Conservation (phyloP, 1,140 invertebrate genomes). For the Campoletis sonorensis region DNA sequence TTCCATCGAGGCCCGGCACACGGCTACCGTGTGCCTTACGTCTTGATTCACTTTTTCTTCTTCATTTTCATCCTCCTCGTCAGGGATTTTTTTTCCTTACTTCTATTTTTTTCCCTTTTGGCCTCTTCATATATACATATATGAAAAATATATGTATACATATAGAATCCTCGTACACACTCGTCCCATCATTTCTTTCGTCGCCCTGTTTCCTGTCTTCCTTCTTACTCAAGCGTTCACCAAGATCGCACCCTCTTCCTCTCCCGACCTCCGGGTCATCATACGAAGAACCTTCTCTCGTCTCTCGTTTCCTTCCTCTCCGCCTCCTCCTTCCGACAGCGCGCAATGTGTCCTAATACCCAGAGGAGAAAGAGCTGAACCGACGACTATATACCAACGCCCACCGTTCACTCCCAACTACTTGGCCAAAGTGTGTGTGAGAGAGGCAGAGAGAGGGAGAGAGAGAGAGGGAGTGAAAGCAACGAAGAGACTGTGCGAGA, state of each 20-base stretch:
- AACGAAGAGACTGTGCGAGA: not conserved
- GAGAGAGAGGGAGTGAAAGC: not conserved
- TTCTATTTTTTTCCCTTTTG: not conserved
- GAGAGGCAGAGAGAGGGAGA: not conserved
- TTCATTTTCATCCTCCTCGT: conserved; percentile 27
- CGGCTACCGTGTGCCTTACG: not conserved
- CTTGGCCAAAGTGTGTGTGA: not conserved
- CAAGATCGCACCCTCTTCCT: not conserved
- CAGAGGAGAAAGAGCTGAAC: conserved; percentile 3
- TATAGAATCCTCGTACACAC: not conserved
- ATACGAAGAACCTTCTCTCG: conserved; percentile 31
- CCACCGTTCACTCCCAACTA: conserved; percentile 24
- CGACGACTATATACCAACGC: conserved; percentile 21
- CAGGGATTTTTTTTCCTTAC: not conserved
- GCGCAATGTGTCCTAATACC: conserved; percentile 42
- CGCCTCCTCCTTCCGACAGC: not conserved
- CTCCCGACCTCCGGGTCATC: conserved; percentile 1
- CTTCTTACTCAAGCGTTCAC: conserved; percentile 8
- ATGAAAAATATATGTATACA: too few species aligned
- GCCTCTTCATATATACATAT: too few species aligned
- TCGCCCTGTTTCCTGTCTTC: conserved; percentile 50
- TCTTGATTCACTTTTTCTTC: conserved; percentile 12
- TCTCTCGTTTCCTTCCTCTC: conserved; percentile 49
- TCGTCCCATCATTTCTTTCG: conserved; percentile 36
- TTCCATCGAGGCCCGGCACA: not conserved